Percentiles rank a stretch among this genome's conserved stretches.
phyloP scores from a whole-genome alignment of 1,140 invertebrate genomes.

The Bombus superbus region DNA sequence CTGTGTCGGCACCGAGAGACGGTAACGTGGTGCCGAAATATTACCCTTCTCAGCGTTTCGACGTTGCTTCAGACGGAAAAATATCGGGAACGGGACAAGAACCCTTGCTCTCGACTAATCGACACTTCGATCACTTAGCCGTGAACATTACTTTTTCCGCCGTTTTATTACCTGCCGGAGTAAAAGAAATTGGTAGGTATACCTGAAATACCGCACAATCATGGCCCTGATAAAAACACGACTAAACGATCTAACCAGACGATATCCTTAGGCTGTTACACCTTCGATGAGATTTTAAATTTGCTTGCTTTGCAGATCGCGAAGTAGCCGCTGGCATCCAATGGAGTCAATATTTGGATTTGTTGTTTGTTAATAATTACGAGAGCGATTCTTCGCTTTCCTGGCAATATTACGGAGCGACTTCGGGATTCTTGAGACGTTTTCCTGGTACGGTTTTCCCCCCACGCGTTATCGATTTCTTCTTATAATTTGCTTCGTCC shows the following conservation, averaged over 20 bases:
- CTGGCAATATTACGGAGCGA: conserved; percentile 98
- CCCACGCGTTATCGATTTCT: background rate
- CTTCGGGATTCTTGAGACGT: conserved; percentile 94
- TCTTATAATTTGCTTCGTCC: background rate
- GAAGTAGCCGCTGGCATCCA: conserved; percentile 93
- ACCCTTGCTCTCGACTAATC: conserved; percentile 87
- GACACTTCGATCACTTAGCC: conserved; percentile 91
- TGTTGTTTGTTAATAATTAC: conserved; percentile 95
- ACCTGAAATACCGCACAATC: background rate
- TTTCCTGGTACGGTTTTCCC: conserved; percentile 90
- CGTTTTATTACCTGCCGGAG: conserved; percentile 93
- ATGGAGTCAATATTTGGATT: conserved; percentile 96
- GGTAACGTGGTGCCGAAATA: conserved; percentile 83
- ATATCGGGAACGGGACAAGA: conserved; percentile 86
- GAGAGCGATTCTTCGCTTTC: conserved; percentile 94
- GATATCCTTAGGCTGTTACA: too few species aligned
- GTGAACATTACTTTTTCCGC: conserved; percentile 94
- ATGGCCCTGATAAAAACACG: background rate
- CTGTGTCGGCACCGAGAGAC: conserved; percentile 86
- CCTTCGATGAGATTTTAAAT: background rate
- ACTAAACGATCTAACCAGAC: background rate
- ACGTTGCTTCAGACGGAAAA: conserved; percentile 88
- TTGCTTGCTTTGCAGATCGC: conserved; percentile 83
- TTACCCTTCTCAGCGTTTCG: conserved; percentile 89
- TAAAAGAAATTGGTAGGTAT: conserved; percentile 89